A percentile compares a stretch with the other conserved stretches of the same genome.
Evolutionary conservation across 2,888 invertebrate species (phyloP).

Genomic region (Chrysina gloriosa): DNA sequence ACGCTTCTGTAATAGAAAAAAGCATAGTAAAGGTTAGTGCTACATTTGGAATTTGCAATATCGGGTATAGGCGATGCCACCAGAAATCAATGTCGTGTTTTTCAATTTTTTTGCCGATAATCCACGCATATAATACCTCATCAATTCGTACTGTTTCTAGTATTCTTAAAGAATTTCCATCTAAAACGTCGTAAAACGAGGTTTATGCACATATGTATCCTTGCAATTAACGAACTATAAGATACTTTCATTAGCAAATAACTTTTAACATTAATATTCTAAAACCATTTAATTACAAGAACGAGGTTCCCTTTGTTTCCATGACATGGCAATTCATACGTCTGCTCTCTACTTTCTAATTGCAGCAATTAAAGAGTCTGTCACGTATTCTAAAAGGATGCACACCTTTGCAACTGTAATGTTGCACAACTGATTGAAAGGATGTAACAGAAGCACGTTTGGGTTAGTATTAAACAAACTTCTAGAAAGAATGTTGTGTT

Average conservation of each 20-base stretch:
- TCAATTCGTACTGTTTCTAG: neutral
- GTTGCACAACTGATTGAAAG: neutral
- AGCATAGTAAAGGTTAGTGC: slow-evolving; percentile 12
- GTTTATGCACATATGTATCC: neutral
- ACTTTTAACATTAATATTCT: slow-evolving; percentile 5
- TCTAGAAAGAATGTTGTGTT: no score
- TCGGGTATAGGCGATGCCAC: no score
- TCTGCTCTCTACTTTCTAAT: slow-evolving; percentile 1
- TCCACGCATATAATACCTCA: no score
- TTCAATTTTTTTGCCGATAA: no score
- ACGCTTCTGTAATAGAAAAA: slow-evolving; percentile 71
- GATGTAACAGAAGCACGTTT: no score
- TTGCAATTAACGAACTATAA: neutral
- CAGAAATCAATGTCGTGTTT: no score
- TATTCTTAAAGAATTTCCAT: neutral
- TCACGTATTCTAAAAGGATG: neutral
- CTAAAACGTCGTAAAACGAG: neutral
- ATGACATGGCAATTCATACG: neutral
- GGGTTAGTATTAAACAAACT: neutral
- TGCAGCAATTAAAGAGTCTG: slow-evolving; percentile 4
- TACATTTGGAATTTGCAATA: slow-evolving; percentile 13
- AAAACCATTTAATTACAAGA: neutral
- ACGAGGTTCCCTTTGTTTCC: neutral
- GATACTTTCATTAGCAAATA: neutral
- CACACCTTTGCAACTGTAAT: neutral